Conservation (phyloP, 2,797 vertebrate species). For the Falco concolor region DNA sequence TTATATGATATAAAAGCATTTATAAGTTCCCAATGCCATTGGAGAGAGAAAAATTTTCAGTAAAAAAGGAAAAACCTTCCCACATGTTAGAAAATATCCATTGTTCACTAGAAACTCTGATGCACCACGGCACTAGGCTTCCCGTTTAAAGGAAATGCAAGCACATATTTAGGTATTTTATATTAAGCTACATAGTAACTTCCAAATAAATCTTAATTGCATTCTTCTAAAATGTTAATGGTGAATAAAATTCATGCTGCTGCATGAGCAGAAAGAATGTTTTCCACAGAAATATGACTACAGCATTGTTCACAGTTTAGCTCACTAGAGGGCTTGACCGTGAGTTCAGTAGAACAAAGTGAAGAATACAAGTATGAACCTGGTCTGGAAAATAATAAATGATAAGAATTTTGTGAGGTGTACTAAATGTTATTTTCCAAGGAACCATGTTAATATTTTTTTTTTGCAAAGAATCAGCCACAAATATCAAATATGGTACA, state of each 20-base stretch:
- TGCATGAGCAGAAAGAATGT: not conserved
- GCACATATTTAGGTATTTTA: not conserved
- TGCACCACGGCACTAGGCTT: accelerated
- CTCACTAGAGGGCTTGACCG: not conserved
- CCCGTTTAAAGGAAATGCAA: not conserved
- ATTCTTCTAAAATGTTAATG: not conserved
- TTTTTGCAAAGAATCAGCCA: not conserved
- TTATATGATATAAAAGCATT: accelerated
- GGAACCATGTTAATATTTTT: not conserved
- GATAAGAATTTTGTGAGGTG: not conserved
- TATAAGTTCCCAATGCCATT: not conserved
- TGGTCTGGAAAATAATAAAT: not conserved
- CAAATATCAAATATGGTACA: accelerated
- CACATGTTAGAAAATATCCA: not conserved
- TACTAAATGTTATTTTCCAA: not conserved
- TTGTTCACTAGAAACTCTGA: not conserved
- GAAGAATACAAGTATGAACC: not conserved
- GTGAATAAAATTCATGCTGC: not conserved
- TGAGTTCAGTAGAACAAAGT: not conserved
- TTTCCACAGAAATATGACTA: not conserved
- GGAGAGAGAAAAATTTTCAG: not conserved
- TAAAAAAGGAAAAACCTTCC: not conserved
- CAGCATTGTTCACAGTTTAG: not conserved
- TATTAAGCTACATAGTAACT: not conserved
- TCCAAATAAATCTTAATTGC: not conserved